A percentile compares a stretch with the other conserved stretches of the same genome.
These are phyloP conservation scores for Drosophila mayri DNA, from an alignment of 1,140 invertebrate genomes.

Conservation along the genomic window DNA sequence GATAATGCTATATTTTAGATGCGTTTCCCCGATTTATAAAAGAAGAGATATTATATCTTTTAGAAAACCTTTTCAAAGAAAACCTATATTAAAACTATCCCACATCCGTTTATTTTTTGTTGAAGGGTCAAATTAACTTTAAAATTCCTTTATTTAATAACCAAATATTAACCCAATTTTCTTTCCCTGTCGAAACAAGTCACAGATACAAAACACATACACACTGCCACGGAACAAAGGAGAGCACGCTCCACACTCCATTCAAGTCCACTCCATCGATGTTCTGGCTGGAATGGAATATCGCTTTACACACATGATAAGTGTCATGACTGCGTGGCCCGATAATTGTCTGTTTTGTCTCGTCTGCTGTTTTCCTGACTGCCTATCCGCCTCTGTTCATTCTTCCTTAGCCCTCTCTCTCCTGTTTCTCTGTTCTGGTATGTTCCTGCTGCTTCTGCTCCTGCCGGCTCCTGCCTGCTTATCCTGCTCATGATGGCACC, in stretches of 20 bases:
- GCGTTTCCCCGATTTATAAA: too few species aligned
- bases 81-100: too few species aligned
- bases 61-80: too few species aligned
- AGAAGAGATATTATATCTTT: too few species aligned
- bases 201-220: slow-evolving; percentile 16
- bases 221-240: slow-evolving; percentile 29
- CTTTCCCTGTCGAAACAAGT: slow-evolving; percentile 1
- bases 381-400: slow-evolving; percentile 25
- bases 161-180: not conserved
- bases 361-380: slow-evolving; percentile 34
- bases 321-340: slow-evolving; percentile 51
- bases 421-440: not conserved
- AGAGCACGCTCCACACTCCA: slow-evolving; percentile 54
- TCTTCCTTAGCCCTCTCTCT: slow-evolving; percentile 1
- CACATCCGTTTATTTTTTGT: too few species aligned
- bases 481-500: slow-evolving; percentile 32
- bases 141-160: not conserved
- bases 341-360: slow-evolving; percentile 74
- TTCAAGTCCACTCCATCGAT: slow-evolving; percentile 49
- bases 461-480: slow-evolving; percentile 26
- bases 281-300: slow-evolving; percentile 48
- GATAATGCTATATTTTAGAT: too few species aligned
- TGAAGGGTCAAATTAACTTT: not conserved
- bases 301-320: slow-evolving; percentile 74
- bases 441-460: slow-evolving; percentile 6